Conservation (phyloP, 2,888 invertebrate species). For the Syritta pipiens region DNA sequence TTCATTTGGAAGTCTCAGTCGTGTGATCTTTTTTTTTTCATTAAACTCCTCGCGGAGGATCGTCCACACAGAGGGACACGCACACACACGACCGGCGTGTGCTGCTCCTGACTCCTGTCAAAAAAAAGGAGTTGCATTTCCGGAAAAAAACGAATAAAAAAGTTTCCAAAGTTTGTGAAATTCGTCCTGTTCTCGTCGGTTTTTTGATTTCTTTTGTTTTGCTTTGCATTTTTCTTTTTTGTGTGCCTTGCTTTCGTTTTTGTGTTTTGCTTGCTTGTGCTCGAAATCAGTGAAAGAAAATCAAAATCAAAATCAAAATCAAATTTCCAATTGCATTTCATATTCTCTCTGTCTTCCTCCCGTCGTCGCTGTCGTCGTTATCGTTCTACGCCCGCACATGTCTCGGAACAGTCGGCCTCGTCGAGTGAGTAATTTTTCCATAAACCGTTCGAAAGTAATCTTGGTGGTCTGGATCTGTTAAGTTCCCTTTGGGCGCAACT, state of each 20-base stretch:
- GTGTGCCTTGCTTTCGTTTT: slow-evolving; percentile 1
- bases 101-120: no score
- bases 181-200: no score
- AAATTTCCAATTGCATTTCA: slow-evolving; percentile 11
- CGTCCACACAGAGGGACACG: no score
- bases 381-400: slow-evolving; percentile 8
- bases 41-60: no score
- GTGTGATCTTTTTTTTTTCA: no score
- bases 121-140: no score
- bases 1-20: no score
- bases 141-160: slow-evolving; percentile 5
- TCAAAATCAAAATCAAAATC: not conserved
- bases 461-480: slow-evolving; percentile 78
- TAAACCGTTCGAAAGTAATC: slow-evolving; percentile 47
- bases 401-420: slow-evolving; percentile 29
- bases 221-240: not conserved
- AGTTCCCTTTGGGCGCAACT: slow-evolving; percentile 79
- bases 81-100: no score
- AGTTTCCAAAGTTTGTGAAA: slow-evolving; percentile 1
- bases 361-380: not conserved
- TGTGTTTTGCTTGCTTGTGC: not conserved
- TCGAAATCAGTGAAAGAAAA: not conserved
- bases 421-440: slow-evolving; percentile 32
- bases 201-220: no score
- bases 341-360: no score